Evolutionary conservation across 1,140 invertebrate genomes (phyloP).

Genomic region (Daktulosphaira vitifoliae): DNA sequence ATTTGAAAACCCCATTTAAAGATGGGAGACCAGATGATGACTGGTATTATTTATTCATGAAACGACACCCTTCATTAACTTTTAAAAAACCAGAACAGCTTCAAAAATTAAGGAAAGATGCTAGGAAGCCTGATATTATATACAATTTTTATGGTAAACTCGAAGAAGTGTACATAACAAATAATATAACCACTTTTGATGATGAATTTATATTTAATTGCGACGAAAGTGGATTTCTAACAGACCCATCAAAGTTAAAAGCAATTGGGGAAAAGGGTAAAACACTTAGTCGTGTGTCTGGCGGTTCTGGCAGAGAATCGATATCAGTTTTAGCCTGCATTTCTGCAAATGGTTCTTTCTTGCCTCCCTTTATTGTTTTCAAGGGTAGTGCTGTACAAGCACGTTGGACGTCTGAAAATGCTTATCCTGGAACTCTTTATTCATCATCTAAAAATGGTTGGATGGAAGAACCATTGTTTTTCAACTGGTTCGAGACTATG

Average conservation of each 20-base stretch:
- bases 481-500: constrained; percentile 37
- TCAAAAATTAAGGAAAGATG: constrained; percentile 24
- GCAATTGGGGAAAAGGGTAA: constrained; percentile 39
- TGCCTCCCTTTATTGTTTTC: constrained; percentile 41
- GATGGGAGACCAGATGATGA: constrained; percentile 42
- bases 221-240: constrained; percentile 1
- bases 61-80: constrained; percentile 39
- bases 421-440: constrained; percentile 40
- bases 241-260: constrained; percentile 20
- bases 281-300: constrained; percentile 37
- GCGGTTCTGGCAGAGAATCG: constrained; percentile 39
- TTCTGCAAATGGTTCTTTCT: constrained; percentile 38
- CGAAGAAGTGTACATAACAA: background rate
- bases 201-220: background rate
- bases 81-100: constrained; percentile 41
- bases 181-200: too few relatives aligned
- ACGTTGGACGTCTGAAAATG: constrained; percentile 39
- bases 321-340: constrained; percentile 41
- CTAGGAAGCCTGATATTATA: constrained; percentile 12
- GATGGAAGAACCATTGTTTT: constrained; percentile 42
- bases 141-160: constrained; percentile 1
- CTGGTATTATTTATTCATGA: constrained; percentile 42
- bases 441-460: constrained; percentile 40
- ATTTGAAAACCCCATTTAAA: constrained; percentile 41
- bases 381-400: constrained; percentile 40